Conservation (phyloP, 2,113 vertebrate genomes). For the Eptesicus fuscus region DNA sequence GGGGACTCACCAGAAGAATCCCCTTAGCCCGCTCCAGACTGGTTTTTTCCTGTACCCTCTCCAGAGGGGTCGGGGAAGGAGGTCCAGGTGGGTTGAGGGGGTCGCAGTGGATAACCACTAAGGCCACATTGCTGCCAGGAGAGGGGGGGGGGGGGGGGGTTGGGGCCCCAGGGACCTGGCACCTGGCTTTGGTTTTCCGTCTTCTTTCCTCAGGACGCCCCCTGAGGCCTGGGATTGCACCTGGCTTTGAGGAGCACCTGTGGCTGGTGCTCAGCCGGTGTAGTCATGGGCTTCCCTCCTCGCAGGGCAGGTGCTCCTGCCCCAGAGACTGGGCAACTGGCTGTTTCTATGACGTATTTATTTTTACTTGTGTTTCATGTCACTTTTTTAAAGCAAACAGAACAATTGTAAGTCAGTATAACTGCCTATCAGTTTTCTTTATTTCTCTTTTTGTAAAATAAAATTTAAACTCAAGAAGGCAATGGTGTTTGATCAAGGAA, state of each 20-base stretch:
- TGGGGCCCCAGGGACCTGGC: conserved; percentile 61
- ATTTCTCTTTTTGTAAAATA: conserved; percentile 78
- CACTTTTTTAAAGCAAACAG: conserved; percentile 85
- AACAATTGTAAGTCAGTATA: conserved; percentile 89
- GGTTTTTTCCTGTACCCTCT: conserved; percentile 56
- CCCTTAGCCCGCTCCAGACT: conserved; percentile 51
- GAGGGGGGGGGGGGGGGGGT: neutral
- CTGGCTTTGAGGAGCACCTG: conserved; percentile 79
- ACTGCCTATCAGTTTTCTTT: conserved; percentile 79
- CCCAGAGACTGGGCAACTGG: conserved; percentile 86
- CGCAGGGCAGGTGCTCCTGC: conserved; percentile 67
- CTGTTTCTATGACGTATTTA: conserved; percentile 90
- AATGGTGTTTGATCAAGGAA: conserved; percentile 51
- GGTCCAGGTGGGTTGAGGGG: conserved; percentile 63
- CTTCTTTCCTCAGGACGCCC: conserved; percentile 75
- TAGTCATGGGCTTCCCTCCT: conserved; percentile 86
- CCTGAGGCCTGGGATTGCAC: conserved; percentile 82
- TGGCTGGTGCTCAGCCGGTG: conserved; percentile 77
- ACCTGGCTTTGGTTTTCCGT: conserved; percentile 73
- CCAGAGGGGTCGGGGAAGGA: conserved; percentile 38
- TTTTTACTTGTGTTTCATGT: conserved; percentile 91
- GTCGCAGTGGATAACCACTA: conserved; percentile 71
- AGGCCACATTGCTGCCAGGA: conserved; percentile 60
- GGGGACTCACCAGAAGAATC: conserved; percentile 52
- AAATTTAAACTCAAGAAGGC: conserved; percentile 65